Evolutionary conservation across 2,888 invertebrate genomes (phyloP), one percentile per base, ranked within the genome.

Genomic region (Nudaria mundana): DNA sequence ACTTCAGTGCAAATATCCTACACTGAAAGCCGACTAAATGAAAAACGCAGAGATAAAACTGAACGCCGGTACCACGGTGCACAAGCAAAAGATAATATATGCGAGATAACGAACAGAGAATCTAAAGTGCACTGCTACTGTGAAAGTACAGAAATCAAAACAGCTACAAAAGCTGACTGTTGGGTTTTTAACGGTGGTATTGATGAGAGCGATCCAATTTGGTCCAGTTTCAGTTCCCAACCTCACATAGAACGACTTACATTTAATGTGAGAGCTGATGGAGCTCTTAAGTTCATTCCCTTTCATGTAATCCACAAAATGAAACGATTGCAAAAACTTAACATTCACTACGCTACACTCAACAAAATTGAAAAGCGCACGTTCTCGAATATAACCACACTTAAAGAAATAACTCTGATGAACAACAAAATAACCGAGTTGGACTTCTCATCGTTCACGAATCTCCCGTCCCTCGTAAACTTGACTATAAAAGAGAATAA

Each of bases 401-500:
- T 96, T 35, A 89, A 90, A 59, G 92, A 94, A 64, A 91, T 96
- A 65, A 91, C 91, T 30, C 80, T 96, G 63, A 91, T 91, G 62
- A 91, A 93, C 60, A 94, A 93, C 81, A 91, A 91, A 70, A 94
- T 96, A 64, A 90, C 91, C 43, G 90, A 90, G 16, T 81, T 96
- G 64, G 92, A 92, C 63, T 91, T 91, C 64, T 91, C 93, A 58
- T 91, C 95, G 7, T 94, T 96, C 72, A 91, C 94, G 44, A 92
- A 93, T 78, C 91, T 96, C 75, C 91, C 91, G 23, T 91, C 92
- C 54, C 84, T 96, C 63, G 91, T 92, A 41, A 91, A 92, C 57
- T 83, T 96, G 61, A 93, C 93, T 68, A 82, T 96, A 72, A 93
- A 94, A 64, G 93, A 94, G 62, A 96, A 96, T 84, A 91, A 92